Conservation (phyloP, 2,797 vertebrate genomes). For the Lepus townsendii region DNA sequence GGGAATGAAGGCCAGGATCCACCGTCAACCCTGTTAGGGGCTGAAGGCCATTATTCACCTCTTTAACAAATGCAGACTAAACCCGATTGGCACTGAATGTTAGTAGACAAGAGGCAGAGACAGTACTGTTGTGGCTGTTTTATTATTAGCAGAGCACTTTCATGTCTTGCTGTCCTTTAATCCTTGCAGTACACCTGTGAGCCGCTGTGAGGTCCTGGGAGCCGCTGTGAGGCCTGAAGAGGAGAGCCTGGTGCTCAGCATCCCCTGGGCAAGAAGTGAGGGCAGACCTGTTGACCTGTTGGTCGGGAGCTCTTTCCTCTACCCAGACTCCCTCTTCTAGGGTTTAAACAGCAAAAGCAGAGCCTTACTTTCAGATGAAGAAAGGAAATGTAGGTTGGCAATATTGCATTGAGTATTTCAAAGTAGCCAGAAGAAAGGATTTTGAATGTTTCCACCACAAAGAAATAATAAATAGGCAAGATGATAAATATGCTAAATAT, state of each 20-base stretch:
- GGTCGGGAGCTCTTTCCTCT: neutral
- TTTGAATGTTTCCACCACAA: neutral
- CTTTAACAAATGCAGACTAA: neutral
- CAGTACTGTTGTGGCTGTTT: neutral
- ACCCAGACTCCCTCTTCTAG: neutral
- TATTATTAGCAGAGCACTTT: neutral
- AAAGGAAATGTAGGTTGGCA: neutral
- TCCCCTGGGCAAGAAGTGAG: neutral
- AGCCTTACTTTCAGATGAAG: neutral
- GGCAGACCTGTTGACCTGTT: neutral
- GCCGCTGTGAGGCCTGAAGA: neutral
- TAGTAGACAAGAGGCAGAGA: neutral
- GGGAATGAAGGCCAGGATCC: conserved; percentile 8
- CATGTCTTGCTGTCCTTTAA: neutral
- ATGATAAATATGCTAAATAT: neutral
- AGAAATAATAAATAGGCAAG: neutral
- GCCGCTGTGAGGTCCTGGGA: neutral
- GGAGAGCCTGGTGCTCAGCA: too few species aligned
- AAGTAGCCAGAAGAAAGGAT: neutral
- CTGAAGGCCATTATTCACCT: neutral
- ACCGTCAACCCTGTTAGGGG: neutral
- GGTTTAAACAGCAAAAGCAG: neutral
- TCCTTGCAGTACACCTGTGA: neutral
- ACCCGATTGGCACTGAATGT: neutral
- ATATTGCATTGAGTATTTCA: neutral